A percentile compares a stretch with the other conserved stretches of the same genome.
phyloP scores from a whole-genome alignment of 2,797 vertebrate species.

The Sebastes kiyomatsui region DNA sequence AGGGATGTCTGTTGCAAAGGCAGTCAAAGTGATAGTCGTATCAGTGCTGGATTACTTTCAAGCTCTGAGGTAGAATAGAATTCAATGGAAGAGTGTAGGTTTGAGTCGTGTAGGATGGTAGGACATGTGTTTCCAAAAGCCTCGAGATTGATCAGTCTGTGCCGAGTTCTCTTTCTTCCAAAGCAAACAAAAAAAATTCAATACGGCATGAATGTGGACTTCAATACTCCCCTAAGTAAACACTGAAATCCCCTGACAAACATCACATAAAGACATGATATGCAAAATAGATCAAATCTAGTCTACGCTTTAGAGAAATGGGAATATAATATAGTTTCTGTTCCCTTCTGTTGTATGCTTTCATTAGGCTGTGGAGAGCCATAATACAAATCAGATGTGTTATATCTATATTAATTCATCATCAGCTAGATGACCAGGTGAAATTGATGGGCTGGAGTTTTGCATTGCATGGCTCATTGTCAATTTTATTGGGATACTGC shows the following conservation, averaged over 20 bases:
- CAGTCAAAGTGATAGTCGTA: background rate
- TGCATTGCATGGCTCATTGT: constrained; percentile 25
- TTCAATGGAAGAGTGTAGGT: background rate
- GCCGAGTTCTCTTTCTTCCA: background rate
- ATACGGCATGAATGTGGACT: background rate
- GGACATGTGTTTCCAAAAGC: constrained; percentile 9
- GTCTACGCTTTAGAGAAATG: background rate
- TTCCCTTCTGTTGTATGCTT: background rate
- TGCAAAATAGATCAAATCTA: constrained; percentile 1
- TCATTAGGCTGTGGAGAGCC: background rate
- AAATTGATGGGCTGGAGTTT: constrained; percentile 2
- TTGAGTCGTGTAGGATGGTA: background rate
- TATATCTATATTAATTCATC: constrained; percentile 27
- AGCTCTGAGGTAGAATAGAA: constrained; percentile 10
- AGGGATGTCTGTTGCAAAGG: background rate
- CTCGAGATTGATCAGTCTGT: background rate
- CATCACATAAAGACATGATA: background rate
- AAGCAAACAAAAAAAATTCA: background rate
- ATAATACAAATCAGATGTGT: constrained; percentile 14
- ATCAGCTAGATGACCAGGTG: constrained; percentile 20
- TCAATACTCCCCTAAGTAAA: background rate
- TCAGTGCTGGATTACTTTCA: constrained; percentile 11
- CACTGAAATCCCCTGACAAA: background rate
- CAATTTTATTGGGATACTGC: constrained; percentile 26
- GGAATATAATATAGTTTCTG: background rate